Base-by-base conservation (phyloP, 2,113 vertebrate genomes). In the Colinus virginianus region DNA sequence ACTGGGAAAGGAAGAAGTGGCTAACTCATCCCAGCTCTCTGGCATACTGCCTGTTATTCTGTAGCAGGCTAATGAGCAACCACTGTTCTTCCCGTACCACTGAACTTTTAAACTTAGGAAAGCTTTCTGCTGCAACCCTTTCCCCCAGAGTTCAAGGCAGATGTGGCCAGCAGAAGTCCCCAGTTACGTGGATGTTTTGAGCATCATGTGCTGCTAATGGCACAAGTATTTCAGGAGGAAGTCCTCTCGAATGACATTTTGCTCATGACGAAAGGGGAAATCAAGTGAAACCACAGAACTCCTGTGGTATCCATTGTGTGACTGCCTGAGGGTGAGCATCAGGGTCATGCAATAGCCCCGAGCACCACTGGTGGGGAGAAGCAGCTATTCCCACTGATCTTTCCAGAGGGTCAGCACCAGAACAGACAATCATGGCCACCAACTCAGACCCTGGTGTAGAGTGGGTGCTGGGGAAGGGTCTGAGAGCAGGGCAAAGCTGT, bases 311-410 rank as follows among this genome's bases (percentile, higher is more conserved):
- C 43, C 77, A 21, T 68, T 93, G n/a, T 53, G 21, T 49, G 71
- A 48, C 56, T 56, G n/a, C 12, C 49, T 11, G 28, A 91, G 49
- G 25, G 28, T 58, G 38, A 64, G 36, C 20, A 18, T 45, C 9
- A 18, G 38, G 32, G 18, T 59, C 23, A 32, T 0, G 0, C 0
- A 21, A 38, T 13, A 72, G 17, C 68, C 68, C 72, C 3, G 13
- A 46, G 80, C 45, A 51, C 25, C 49, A 6, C 42, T n/a, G 48
- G 42, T 56, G 49, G 32, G 23, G 56, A 62, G 23, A 42, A 46
- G 23, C 42, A n/a, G 74, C 36, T 9, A 45, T 20, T 74, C 46
- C 40, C 34, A 32, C 28, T 45, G 32, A 21, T 38, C 25, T 53
- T 76, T 55, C 66, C 20, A n/a, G 7, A 2, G 36, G 21, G 6